Conservation (phyloP, 2,797 vertebrate genomes). For the Enteromius fasciolatus region DNA sequence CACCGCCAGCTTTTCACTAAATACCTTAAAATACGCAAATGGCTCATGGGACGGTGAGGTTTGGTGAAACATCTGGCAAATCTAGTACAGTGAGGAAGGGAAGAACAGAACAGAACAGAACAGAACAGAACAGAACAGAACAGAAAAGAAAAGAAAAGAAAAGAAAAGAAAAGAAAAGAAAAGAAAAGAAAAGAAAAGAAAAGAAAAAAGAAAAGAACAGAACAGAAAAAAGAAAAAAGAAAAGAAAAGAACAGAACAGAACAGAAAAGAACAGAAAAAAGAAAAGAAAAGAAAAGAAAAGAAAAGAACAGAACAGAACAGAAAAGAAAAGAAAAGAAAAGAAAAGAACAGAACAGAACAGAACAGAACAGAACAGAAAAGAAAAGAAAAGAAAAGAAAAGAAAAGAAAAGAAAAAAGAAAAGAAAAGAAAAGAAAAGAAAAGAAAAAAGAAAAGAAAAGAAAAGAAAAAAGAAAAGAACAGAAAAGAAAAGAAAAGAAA, state of each 20-base stretch:
- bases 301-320: neutral
- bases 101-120: neutral
- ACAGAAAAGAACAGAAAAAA: too few species aligned
- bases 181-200: neutral
- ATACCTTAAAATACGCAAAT: conserved; percentile 63
- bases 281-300: neutral
- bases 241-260: neutral
- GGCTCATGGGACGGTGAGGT: conserved; percentile 59
- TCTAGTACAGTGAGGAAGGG: conserved; percentile 46
- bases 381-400: neutral
- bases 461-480: neutral
- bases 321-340: neutral
- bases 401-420: neutral
- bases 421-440: neutral
- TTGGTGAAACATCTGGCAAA: conserved; percentile 74
- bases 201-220: too few species aligned
- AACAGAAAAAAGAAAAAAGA: too few species aligned
- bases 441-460: conserved; percentile 23
- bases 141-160: neutral
- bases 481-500: too few species aligned
- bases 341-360: neutral
- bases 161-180: neutral
- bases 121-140: too few species aligned
- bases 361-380: too few species aligned
- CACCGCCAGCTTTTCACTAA: conserved; percentile 65